Percentiles rank a stretch among this genome's conserved stretches.
Evolutionary conservation across 2,797 vertebrate species (phyloP).

Genomic region (Odontamblyopus rebecca): DNA sequence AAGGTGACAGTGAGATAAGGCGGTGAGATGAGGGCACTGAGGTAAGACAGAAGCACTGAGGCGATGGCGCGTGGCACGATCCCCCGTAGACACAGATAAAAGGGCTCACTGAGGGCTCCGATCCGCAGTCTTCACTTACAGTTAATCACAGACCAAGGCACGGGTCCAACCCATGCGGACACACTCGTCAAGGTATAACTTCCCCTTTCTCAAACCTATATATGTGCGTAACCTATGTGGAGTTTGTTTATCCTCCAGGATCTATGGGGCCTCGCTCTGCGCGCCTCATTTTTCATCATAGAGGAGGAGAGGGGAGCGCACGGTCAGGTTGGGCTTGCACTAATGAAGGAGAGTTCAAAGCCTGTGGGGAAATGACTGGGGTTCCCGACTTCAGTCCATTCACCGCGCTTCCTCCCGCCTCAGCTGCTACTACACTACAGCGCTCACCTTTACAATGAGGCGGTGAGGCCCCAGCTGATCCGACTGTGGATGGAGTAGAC

Average conservation of each 20-base stretch:
- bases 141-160: slow-evolving; percentile 40
- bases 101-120: slow-evolving; percentile 33
- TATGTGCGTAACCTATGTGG: slow-evolving; percentile 14
- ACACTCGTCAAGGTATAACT: not conserved
- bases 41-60: slow-evolving; percentile 48
- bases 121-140: slow-evolving; percentile 45
- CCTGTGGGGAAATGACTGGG: slow-evolving; percentile 57
- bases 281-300: slow-evolving; percentile 49
- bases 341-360: slow-evolving; percentile 49
- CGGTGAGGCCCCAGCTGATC: not conserved
- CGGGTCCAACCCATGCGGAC: slow-evolving; percentile 1
- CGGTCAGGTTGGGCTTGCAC: slow-evolving; percentile 52
- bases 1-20: slow-evolving; percentile 32
- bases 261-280: slow-evolving; percentile 23
- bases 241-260: slow-evolving; percentile 19
- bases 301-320: slow-evolving; percentile 33
- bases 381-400: slow-evolving; percentile 50
- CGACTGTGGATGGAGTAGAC: too few species aligned
- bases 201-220: not conserved
- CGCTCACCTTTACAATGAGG: slow-evolving; percentile 13
- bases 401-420: slow-evolving; percentile 36
- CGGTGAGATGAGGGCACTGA: slow-evolving; percentile 41
- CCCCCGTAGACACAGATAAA: slow-evolving; percentile 54
- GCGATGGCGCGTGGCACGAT: slow-evolving; percentile 41
- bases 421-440: slow-evolving; percentile 22